Base-by-base conservation (phyloP, 1,140 invertebrate genomes). In the Drosophila malerkotliana region DNA sequence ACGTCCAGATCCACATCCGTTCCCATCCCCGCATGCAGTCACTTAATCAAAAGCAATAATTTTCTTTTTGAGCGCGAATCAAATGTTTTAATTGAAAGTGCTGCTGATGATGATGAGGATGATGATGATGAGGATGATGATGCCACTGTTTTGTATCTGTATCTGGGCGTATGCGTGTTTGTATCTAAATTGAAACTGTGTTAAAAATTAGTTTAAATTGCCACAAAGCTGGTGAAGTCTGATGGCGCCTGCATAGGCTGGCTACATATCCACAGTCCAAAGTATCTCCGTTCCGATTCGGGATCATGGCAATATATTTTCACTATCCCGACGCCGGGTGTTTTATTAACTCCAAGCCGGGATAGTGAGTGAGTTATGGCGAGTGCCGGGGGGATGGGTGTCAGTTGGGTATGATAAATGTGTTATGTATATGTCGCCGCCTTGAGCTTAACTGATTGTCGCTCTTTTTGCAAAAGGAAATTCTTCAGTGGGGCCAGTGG, bases 31-130 rank as follows among this genome's bases (percentile, higher is more conserved):
- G 24, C 30, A 41, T 30, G 32, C 59, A 64, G 45, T 47, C 72
- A 74, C 81, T 85, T 85, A 85, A 87, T 79, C 83, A 88, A 87
- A 79, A 62, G 71, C 80, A 74, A 84, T 79, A 62, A 71, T 71
- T 71, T 84, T 47, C 60, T 45, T 69, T 69, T 69, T 52, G 58
- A 71, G 53, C 64, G 79, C 57, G 71, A 83, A 72, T 71, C 69
- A 85, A 82, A 82, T 85, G 78, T 76, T 88, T 87, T 87, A 87
- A 85, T 85, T 85, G 82, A 85, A 87, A 82, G 81, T 85, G 81
- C 59, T 74, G 72, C 57, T 69, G 80, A 80, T 68, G 72, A 75
- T 75, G 80, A 77, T 67, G 72, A 55, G 0, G 15, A 15, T 15
- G 15, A 15, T 15, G 15, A 28, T 57, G 79, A 74, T 69, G 74